Base-by-base conservation (phyloP, 2,888 invertebrate species). In the Neoascia interrupta region DNA sequence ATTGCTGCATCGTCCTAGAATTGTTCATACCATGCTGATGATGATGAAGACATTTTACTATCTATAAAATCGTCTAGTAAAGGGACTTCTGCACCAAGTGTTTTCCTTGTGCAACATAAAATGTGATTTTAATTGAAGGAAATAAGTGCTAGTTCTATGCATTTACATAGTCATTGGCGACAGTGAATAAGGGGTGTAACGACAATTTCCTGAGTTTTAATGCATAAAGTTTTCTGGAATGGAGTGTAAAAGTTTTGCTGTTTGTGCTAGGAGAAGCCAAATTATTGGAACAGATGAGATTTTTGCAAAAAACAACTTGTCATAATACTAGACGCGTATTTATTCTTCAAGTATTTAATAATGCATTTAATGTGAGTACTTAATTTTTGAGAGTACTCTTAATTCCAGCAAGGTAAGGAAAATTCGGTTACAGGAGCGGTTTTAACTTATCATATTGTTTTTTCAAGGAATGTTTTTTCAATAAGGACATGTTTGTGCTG, bases 71-170 rank as follows among this genome's bases (percentile, higher is more conserved):
- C 70, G 63, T 60, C 58, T 37, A 28, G 51, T 56, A n/a, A n/a
- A 53, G 43, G 63, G 54, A 43, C 49, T 76, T 64, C 60, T 64
- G 58, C 70, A 70, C 37, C 70, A 58, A 76, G 70, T 70, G 76
- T 79, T 72, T 79, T 72, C 66, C 72, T 79, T 79, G 72, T 72
- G 76, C 76, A 66, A 72, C 64, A 66, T 72, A 79, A 79, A 79
- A 79, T 79, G 76, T 72, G 76, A 79, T 79, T 79, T 79, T 79
- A 79, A 79, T 79, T 79, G 72, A 79, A 79, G 76, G 70, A 79
- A 79, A 79, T 76, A 76, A 76, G 75, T 70, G 64, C 70, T 76
- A 76, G 64, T 64, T 76, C 75, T 70, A 58, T 70, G 75, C 70
- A 70, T 70, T 76, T 76, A 58, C 70, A 70, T 76, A 76, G 75